Percentiles rank a stretch among this genome's conserved stretches.
Evolutionary conservation across 2,113 vertebrate species (phyloP).

Genomic region (Zosterops pallidus): DNA sequence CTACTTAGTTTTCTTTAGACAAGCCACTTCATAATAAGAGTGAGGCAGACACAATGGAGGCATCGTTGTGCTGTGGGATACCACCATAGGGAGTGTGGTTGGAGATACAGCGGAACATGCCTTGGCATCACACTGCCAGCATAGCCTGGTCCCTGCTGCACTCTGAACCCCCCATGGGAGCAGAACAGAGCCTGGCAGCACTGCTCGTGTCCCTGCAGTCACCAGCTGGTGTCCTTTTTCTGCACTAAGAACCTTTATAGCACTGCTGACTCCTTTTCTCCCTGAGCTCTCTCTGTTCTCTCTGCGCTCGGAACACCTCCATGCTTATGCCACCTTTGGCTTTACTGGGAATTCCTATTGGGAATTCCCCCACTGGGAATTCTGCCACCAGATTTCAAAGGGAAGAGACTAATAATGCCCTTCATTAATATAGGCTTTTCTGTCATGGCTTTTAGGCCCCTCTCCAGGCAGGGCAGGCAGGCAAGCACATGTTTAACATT

Average conservation of each 20-base stretch:
- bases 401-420: slow-evolving; percentile 21
- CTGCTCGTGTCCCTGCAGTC: background rate
- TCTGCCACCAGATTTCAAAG: slow-evolving; percentile 53
- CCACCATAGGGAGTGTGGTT: background rate
- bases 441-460: slow-evolving; percentile 29
- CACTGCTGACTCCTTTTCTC: background rate
- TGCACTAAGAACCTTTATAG: background rate
- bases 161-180: background rate
- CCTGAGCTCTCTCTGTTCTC: background rate
- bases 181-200: background rate
- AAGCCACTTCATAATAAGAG: slow-evolving; percentile 44
- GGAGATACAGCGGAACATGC: background rate
- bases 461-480: slow-evolving; percentile 29
- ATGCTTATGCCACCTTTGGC: background rate
- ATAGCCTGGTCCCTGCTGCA: background rate
- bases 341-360: slow-evolving; percentile 46
- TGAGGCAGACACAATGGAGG: slow-evolving; percentile 7
- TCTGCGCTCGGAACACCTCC: background rate
- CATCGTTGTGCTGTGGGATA: background rate
- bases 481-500: slow-evolving; percentile 55
- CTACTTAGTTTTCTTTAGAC: background rate
- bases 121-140: background rate
- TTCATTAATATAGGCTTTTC: slow-evolving; percentile 47
- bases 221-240: background rate
- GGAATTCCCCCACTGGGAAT: slow-evolving; percentile 61